phyloP scores from a whole-genome alignment of 2,797 vertebrate species.

The Lophius americanus region DNA sequence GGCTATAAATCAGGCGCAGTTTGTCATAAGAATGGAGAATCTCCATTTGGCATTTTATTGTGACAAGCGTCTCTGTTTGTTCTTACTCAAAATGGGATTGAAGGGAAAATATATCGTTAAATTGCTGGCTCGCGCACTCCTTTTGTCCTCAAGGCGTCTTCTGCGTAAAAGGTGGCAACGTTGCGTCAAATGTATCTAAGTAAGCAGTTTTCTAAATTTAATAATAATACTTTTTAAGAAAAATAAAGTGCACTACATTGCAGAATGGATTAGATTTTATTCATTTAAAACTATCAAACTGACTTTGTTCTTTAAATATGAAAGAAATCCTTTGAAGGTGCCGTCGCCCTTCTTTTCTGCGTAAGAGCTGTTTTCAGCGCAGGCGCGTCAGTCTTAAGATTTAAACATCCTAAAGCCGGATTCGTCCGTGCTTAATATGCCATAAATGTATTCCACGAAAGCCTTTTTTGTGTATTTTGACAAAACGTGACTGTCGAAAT shows the following conservation, averaged over 20 bases:
- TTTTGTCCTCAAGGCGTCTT: not conserved
- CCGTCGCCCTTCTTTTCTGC: not conserved
- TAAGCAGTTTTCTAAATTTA: no score
- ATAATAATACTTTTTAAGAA: no score
- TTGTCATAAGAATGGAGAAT: constrained; percentile 22
- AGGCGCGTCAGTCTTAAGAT: no score
- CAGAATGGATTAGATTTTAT: no score
- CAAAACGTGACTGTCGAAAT: no score
- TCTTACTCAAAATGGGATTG: constrained; percentile 8
- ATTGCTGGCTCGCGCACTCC: not conserved
- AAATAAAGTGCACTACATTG: no score
- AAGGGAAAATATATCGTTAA: constrained; percentile 19
- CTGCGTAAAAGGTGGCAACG: not conserved
- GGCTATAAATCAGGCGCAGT: constrained; percentile 59
- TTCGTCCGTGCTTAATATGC: no score
- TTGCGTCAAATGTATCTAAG: not conserved
- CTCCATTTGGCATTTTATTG: constrained; percentile 59
- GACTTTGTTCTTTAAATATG: not conserved
- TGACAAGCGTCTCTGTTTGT: constrained; percentile 43
- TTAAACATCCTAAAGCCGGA: no score
- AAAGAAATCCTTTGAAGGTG: not conserved
- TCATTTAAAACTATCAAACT: not conserved
- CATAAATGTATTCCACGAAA: no score
- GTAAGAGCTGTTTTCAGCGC: constrained; percentile 6
- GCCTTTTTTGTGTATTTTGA: no score